These are phyloP conservation scores for Trematomus loennbergii DNA, from an alignment of 2,113 vertebrate genomes.

Conservation along the genomic window DNA sequence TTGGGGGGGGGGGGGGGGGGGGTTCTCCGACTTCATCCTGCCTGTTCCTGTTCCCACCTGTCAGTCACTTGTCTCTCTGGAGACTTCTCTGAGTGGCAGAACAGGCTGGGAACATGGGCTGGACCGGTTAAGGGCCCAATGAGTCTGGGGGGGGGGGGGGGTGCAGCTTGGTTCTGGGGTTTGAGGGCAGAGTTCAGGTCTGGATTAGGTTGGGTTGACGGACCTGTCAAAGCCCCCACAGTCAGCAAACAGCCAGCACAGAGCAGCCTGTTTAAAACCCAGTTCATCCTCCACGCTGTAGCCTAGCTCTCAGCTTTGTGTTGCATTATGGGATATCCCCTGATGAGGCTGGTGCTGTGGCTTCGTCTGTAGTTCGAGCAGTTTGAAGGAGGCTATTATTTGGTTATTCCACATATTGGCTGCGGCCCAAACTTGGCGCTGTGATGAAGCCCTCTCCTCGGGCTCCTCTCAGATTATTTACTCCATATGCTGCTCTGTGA, in stretches of 20 bases:
- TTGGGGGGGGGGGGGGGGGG: no score
- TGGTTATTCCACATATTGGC: constrained; percentile 50
- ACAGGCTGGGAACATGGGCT: constrained; percentile 20
- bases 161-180: background rate
- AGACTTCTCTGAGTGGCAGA: constrained; percentile 58
- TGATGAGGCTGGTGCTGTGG: constrained; percentile 10
- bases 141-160: constrained; percentile 6
- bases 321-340: constrained; percentile 29
- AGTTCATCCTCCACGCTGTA: constrained; percentile 10
- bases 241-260: constrained; percentile 12
- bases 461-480: constrained; percentile 55
- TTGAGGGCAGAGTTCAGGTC: constrained; percentile 34
- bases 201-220: background rate
- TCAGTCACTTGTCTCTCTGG: constrained; percentile 58
- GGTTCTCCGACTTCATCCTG: constrained; percentile 30
- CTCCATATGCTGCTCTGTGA: constrained; percentile 67
- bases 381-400: constrained; percentile 50
- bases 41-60: constrained; percentile 55
- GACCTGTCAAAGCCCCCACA: constrained; percentile 19
- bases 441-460: constrained; percentile 35
- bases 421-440: background rate
- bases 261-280: background rate
- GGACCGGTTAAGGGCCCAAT: background rate
- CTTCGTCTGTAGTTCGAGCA: constrained; percentile 41
- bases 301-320: background rate